These are phyloP conservation scores for Coelopa frigida DNA, from an alignment of 1,140 invertebrate species.

Conservation along the genomic window DNA sequence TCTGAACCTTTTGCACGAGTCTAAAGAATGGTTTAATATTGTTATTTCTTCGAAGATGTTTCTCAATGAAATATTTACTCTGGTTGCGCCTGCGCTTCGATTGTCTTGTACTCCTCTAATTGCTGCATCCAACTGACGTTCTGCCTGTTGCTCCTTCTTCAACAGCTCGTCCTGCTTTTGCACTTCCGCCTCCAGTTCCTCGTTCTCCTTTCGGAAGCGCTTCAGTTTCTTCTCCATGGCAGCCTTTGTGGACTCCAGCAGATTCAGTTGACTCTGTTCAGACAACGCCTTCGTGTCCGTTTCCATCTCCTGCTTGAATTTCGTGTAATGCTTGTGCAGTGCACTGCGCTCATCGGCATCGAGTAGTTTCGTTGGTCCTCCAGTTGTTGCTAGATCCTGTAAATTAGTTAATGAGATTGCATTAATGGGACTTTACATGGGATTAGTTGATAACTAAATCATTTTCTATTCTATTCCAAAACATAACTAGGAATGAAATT, in stretches of 20 bases:
- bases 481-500: no score
- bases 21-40: conserved; percentile 43
- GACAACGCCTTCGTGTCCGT: conserved; percentile 40
- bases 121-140: conserved; percentile 32
- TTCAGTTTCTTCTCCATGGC: conserved; percentile 42
- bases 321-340: conserved; percentile 52
- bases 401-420: not conserved
- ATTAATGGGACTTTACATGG: not conserved
- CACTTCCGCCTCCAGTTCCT: conserved; percentile 46
- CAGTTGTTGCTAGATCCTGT: not conserved
- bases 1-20: conserved; percentile 55
- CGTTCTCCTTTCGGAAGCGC: conserved; percentile 30
- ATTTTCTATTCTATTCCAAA: no score
- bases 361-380: conserved; percentile 19
- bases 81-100: conserved; percentile 44
- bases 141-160: conserved; percentile 27
- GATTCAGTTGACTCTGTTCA: conserved; percentile 49
- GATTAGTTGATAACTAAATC: no score
- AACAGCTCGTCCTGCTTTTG: conserved; percentile 40
- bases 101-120: conserved; percentile 46
- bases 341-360: conserved; percentile 41
- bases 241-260: conserved; percentile 51
- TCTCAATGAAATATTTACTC: conserved; percentile 35
- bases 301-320: conserved; percentile 44
- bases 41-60: not conserved